Evolutionary conservation across 2,113 vertebrate genomes (phyloP).

Genomic region (Rhizomys pruinosus): DNA sequence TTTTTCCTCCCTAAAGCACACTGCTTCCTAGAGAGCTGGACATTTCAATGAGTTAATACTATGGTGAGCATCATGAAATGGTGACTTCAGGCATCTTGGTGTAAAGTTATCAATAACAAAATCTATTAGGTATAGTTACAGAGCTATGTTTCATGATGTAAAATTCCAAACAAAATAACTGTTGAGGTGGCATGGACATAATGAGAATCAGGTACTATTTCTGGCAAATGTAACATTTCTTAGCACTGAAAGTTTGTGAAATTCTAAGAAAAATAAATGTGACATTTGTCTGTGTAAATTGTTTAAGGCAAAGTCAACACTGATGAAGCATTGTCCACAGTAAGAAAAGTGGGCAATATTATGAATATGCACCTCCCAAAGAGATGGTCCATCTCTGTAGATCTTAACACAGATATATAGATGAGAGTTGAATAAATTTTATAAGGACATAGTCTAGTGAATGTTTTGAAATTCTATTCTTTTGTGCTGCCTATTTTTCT

Average conservation of each 20-base stretch:
- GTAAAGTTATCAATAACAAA: conserved; percentile 26
- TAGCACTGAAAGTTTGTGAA: background rate
- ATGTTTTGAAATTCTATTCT: conserved; percentile 7
- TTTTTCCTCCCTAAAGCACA: conserved; percentile 26
- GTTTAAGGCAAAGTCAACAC: conserved; percentile 14
- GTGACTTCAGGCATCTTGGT: conserved; percentile 7
- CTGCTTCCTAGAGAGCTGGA: background rate
- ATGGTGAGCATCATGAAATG: background rate
- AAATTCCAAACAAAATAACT: conserved; percentile 5
- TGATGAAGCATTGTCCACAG: conserved; percentile 15
- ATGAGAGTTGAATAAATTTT: background rate
- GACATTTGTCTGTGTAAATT: background rate
- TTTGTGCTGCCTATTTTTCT: background rate
- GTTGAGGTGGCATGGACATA: conserved; percentile 4
- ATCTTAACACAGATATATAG: background rate
- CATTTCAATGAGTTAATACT: conserved; percentile 37
- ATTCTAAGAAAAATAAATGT: conserved; percentile 26
- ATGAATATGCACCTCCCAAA: conserved; percentile 5
- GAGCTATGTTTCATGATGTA: background rate
- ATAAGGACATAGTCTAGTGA: background rate
- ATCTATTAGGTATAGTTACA: background rate
- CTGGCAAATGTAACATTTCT: conserved; percentile 7
- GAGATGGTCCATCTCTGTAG: background rate
- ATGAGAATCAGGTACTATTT: background rate
- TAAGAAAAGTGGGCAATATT: background rate